Conservation (phyloP, 2,113 vertebrate species). For the Syngnathus typhle region DNA sequence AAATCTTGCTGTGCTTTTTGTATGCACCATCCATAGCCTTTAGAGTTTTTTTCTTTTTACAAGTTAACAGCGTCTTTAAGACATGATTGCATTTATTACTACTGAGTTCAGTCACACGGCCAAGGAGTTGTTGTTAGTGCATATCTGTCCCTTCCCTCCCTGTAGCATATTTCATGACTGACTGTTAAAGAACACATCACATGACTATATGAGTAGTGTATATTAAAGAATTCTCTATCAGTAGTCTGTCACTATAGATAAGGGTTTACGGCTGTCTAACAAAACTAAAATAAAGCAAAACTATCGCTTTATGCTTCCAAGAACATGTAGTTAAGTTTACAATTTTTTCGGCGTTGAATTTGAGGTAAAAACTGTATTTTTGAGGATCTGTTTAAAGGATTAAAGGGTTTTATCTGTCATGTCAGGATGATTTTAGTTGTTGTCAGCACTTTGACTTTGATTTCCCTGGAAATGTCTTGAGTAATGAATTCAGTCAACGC, state of each 20-base stretch:
- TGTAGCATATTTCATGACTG: neutral
- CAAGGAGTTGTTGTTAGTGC: neutral
- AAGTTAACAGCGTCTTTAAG: neutral
- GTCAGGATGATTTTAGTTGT: neutral
- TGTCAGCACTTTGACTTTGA: neutral
- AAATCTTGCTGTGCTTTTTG: too few species aligned
- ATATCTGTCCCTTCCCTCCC: too few species aligned
- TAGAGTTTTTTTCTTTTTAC: too few species aligned
- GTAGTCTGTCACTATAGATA: neutral
- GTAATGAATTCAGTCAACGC: conserved; percentile 12
- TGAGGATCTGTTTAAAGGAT: neutral
- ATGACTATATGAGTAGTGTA: neutral
- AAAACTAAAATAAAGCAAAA: neutral
- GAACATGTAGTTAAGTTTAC: neutral
- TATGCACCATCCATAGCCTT: too few species aligned
- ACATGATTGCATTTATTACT: neutral
- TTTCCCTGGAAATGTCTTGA: neutral
- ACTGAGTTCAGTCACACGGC: neutral
- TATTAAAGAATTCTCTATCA: neutral
- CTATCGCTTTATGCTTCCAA: neutral
- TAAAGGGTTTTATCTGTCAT: neutral
- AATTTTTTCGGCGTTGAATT: neutral
- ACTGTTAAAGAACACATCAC: neutral
- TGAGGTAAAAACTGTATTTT: neutral
- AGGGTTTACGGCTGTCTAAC: neutral